These are phyloP conservation scores for Alligator sinensis DNA, from an alignment of 2,113 vertebrate genomes.

Conservation along the genomic window DNA sequence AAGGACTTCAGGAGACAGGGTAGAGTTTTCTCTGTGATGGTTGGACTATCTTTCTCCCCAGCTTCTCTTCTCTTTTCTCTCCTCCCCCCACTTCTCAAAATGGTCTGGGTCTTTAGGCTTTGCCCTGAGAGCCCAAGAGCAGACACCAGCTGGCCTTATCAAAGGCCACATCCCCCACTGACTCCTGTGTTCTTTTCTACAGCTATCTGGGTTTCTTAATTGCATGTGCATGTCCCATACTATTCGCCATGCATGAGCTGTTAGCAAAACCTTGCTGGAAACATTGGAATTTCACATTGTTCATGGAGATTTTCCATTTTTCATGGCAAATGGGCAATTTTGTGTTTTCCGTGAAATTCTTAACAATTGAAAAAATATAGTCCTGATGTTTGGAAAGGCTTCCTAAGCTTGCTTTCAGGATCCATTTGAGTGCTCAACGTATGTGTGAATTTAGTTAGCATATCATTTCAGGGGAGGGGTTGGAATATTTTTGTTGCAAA, in stretches of 20 bases:
- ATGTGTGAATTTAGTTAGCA: conserved; percentile 68
- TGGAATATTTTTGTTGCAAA: conserved; percentile 17
- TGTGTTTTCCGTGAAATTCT: conserved; percentile 72
- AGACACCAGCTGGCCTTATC: conserved; percentile 72
- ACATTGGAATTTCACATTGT: conserved; percentile 75
- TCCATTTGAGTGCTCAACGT: conserved; percentile 23
- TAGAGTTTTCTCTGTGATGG: conserved; percentile 36
- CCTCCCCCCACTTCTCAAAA: conserved; percentile 46
- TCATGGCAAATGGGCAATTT: conserved; percentile 60
- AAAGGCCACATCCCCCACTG: conserved; percentile 73
- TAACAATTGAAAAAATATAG: conserved; percentile 28
- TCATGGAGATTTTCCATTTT: conserved; percentile 71
- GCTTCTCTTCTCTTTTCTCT: conserved; percentile 50
- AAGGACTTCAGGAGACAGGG: conserved; percentile 14
- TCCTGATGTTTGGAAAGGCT: background rate
- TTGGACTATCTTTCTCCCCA: conserved; percentile 61
- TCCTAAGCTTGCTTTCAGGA: conserved; percentile 44
- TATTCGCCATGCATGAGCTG: conserved; percentile 75
- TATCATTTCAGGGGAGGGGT: conserved; percentile 54
- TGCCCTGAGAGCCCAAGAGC: conserved; percentile 45
- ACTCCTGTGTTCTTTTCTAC: conserved; percentile 50
- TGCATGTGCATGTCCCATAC: conserved; percentile 72
- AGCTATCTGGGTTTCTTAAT: conserved; percentile 56
- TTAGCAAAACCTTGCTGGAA: conserved; percentile 73
- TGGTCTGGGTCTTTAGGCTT: conserved; percentile 47